Percentiles rank a stretch among this genome's conserved stretches.
Conservation (phyloP, 2,797 vertebrate genomes). For the Potorous gilbertii region DNA sequence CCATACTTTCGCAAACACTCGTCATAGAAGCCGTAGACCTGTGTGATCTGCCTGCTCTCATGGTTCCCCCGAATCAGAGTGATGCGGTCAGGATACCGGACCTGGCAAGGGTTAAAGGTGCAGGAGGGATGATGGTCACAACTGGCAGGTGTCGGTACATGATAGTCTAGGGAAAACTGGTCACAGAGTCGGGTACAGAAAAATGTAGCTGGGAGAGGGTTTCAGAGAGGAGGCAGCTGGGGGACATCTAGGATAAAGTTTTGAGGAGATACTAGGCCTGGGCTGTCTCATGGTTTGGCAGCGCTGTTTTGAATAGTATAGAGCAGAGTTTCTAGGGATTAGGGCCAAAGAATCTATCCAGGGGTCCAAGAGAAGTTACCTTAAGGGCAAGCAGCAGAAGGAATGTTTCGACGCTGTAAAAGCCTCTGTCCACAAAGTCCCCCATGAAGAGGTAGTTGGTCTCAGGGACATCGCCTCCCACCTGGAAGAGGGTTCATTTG, state of each 20-base stretch:
- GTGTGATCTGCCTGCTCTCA: conserved; percentile 96
- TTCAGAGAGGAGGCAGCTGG: not conserved
- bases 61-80: conserved; percentile 96
- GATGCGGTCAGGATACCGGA: conserved; percentile 96
- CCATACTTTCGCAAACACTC: conserved; percentile 97
- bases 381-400: conserved; percentile 94
- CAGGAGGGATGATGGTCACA: not conserved
- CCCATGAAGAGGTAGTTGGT: conserved; percentile 98
- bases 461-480: conserved; percentile 95
- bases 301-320: not conserved
- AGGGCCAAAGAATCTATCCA: not conserved
- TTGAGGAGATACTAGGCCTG: not conserved
- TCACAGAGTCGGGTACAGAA: not conserved
- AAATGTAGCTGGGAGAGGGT: not conserved
- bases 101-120: conserved; percentile 81
- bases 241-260: not conserved
- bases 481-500: conserved; percentile 81
- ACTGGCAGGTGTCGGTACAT: not conserved
- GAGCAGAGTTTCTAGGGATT: not conserved
- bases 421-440: conserved; percentile 96
- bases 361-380: conserved; percentile 79
- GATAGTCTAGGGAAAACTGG: not conserved
- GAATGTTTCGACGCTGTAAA: conserved; percentile 97
- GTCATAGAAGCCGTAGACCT: conserved; percentile 97
- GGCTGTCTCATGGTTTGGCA: not conserved